phyloP scores from a whole-genome alignment of 1,140 invertebrate genomes.

The Macrotrachela quadricornifera region DNA sequence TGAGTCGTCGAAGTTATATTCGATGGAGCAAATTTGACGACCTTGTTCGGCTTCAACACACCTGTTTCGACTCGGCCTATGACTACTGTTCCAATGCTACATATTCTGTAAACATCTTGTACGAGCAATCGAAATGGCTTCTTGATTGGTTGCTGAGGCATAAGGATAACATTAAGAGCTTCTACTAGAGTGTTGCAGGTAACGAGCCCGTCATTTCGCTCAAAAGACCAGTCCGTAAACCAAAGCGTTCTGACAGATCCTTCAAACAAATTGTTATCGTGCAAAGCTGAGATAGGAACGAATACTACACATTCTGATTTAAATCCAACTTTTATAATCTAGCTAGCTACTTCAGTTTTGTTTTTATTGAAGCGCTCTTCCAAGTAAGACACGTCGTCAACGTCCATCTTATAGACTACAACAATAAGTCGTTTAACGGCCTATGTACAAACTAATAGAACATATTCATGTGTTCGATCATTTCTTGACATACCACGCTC shows the following conservation, averaged over 20 bases:
- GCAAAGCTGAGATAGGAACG: conserved; percentile 95
- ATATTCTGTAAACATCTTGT: conserved; percentile 96
- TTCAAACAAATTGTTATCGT: conserved; percentile 94
- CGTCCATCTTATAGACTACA: conserved; percentile 37
- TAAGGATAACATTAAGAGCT: conserved; percentile 78
- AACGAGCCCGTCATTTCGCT: conserved; percentile 54
- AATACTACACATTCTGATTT: conserved; percentile 52
- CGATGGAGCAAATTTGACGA: conserved; percentile 72
- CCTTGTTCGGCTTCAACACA: conserved; percentile 84
- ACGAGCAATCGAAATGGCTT: conserved; percentile 83
- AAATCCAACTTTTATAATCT: no score
- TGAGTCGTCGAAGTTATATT: conserved; percentile 92
- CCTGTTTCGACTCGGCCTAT: conserved; percentile 96
- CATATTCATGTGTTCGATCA: conserved; percentile 91
- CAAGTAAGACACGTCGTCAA: no score
- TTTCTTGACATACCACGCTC: conserved; percentile 92
- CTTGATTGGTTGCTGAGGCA: conserved; percentile 74
- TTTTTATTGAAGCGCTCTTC: no score
- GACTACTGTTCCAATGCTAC: conserved; percentile 92
- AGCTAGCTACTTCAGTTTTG: no score
- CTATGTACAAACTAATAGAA: conserved; percentile 66
- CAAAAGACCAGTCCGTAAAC: conserved; percentile 72
- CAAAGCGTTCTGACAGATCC: conserved; percentile 69
- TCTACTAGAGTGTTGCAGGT: conserved; percentile 70
- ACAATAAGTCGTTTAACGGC: conserved; percentile 54